Evolutionary conservation across 2,888 invertebrate genomes (phyloP).

Genomic region (Synanthedon formicaeformis): DNA sequence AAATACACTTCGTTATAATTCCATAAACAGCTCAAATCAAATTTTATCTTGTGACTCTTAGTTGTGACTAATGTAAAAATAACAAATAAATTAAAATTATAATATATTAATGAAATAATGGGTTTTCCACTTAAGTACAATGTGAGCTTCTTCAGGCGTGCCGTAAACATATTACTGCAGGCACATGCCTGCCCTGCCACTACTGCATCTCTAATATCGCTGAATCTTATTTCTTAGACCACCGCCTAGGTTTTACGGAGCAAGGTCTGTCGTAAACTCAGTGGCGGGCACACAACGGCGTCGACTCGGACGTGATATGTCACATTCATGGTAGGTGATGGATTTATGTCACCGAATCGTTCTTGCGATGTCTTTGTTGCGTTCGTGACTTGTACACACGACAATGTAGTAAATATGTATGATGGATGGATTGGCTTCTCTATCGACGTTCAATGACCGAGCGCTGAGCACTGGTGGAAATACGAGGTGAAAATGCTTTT

Average conservation of each 20-base stretch:
- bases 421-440: neutral
- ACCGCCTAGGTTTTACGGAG: conserved; percentile 34
- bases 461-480: neutral
- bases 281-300: conserved; percentile 28
- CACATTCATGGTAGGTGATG: conserved; percentile 43
- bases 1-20: too few species aligned
- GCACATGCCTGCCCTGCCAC: too few species aligned
- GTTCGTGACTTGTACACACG: neutral
- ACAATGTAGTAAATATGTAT: neutral
- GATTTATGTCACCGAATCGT: conserved; percentile 31
- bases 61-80: too few species aligned
- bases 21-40: too few species aligned
- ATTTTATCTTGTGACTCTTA: too few species aligned
- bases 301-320: conserved; percentile 49
- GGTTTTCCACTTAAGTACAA: too few species aligned
- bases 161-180: too few species aligned
- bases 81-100: too few species aligned
- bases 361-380: neutral
- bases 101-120: too few species aligned
- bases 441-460: neutral
- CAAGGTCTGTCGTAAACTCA: conserved; percentile 48
- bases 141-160: too few species aligned
- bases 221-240: conserved; percentile 14
- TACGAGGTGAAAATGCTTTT: too few species aligned
- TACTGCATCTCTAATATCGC: neutral